Base-by-base conservation (phyloP, 1,140 invertebrate genomes). In the Sycophila sp. region DNA sequence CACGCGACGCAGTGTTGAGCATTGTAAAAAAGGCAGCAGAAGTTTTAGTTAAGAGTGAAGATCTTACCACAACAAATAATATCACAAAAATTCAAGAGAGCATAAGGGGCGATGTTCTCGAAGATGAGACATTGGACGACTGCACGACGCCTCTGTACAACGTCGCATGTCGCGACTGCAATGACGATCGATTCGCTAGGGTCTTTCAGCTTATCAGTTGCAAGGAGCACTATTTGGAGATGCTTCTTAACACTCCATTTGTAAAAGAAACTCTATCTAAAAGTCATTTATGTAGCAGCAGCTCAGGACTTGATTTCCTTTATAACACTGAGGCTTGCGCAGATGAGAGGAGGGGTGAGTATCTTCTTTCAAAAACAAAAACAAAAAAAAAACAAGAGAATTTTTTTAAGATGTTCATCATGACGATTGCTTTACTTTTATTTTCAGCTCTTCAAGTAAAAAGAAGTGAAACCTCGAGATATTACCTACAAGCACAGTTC, bases 21-120 rank as follows among this genome's bases (percentile, higher is more conserved):
- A 94, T 97, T 62, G 93, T 97, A 5, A 95, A 95, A 78, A 96
- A 95, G 83, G 94, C 94, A 1, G 94, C 94, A 13, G 90, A 94
- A 84, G 93, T 92, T 15, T 84, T 95, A 60, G 91, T 90, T 1
- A 93, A 93, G 79, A 90, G 90, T 73, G 86, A 90, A 73, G 88
- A 90, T 83, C 85, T 87, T 74, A 45, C 45, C 11, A 87, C 81
- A 67, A 73, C 82, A 73, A 73, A 85, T 76, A 81, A 87, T 77
- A 85, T 87, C 73, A 83, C 87, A 76, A 85, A 87, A 75, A 85
- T 89, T 79, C 85, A 79, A 10, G 80, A 80, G 13, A 80, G 67
- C 28, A 77, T 80, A 7, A 67, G 55, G 4, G 71, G 68, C 0
- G 75, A 66, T 28, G 76, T 73, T 5, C 75, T 77, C 0, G 26